Evolutionary conservation across 2,113 vertebrate genomes (phyloP).

Genomic region (Poeciliopsis occidentalis): DNA sequence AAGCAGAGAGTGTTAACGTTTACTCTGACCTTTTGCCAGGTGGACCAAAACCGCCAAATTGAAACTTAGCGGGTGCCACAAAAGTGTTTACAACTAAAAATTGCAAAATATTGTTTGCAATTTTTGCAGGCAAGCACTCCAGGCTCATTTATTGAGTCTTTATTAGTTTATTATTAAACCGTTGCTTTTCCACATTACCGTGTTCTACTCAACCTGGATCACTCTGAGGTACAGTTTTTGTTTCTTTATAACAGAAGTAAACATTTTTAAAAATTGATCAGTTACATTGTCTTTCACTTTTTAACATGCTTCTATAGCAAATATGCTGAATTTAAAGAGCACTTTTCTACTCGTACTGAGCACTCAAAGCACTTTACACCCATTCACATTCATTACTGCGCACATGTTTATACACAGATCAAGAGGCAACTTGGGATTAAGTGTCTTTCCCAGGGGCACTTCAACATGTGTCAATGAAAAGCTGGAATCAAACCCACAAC

Average conservation of each 20-base stretch:
- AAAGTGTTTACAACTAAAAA: neutral
- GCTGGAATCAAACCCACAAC: too few relatives aligned
- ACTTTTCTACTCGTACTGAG: too few relatives aligned
- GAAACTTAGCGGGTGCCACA: neutral
- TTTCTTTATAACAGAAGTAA: neutral
- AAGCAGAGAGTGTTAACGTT: neutral
- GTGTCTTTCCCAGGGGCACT: too few relatives aligned
- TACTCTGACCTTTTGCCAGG: neutral
- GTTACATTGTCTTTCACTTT: neutral
- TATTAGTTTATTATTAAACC: neutral
- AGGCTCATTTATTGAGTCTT: neutral
- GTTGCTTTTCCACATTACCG: neutral
- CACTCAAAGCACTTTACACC: too few relatives aligned
- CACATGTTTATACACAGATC: too few relatives aligned
- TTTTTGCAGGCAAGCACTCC: neutral
- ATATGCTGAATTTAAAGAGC: too few relatives aligned
- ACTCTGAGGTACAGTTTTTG: neutral
- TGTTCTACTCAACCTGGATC: neutral
- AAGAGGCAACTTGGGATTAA: too few relatives aligned
- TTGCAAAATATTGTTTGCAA: too few relatives aligned
- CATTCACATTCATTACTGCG: too few relatives aligned
- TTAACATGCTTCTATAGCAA: neutral
- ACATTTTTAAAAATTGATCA: neutral
- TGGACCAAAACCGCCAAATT: neutral
- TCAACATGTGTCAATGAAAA: too few relatives aligned